Base-by-base conservation (phyloP, 2,113 vertebrate genomes). In the Perca flavescens region DNA sequence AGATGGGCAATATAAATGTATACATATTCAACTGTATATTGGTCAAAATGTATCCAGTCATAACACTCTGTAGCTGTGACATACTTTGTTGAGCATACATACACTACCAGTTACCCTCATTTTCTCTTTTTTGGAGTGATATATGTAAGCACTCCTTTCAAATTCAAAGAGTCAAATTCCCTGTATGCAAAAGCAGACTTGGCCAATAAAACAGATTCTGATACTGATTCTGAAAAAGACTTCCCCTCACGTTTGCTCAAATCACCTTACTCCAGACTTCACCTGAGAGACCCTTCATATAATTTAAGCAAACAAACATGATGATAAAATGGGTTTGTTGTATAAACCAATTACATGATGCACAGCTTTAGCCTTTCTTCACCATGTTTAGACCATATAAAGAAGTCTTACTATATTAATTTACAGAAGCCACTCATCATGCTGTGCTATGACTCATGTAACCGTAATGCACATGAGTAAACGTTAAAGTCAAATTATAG, bases 401-500 rank as follows among this genome's bases (percentile, higher is more conserved):
- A 81, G 22, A 66, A 34, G n/a, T 5, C 0, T 14, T 5, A 15
- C 47, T 46, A 25, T 21, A 36, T 34, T 49, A 10, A 73, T 62
- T 67, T 31, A 61, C 16, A 28, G 10, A 40, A 73, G 21, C 40
- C 4, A 54, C 8, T 58, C 2, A 69, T 73, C 13, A 58, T n/a
- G 64, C 50, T 60, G 36, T 67, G 7, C 49, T 74, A 57, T 88
- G 86, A 83, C 50, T 88, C 40, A 52, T 68, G 46, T 50, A 66
- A 46, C 22, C 54, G 2, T 62, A 46, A 36, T 36, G 54, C 25
- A 43, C 21, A 57, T 57, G 14, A 28, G 34, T 43, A 63, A 64
- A 64, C 6, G 3, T 28, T 31, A 6, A 17, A 40, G 17, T 84
- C 31, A 83, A 43, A 60, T 69, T 63, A 76, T 57, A 47, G 50